Percentiles rank a stretch among this genome's conserved stretches.
These are phyloP conservation scores for Morone saxatilis DNA, from an alignment of 2,113 vertebrate species.

Conservation along the genomic window DNA sequence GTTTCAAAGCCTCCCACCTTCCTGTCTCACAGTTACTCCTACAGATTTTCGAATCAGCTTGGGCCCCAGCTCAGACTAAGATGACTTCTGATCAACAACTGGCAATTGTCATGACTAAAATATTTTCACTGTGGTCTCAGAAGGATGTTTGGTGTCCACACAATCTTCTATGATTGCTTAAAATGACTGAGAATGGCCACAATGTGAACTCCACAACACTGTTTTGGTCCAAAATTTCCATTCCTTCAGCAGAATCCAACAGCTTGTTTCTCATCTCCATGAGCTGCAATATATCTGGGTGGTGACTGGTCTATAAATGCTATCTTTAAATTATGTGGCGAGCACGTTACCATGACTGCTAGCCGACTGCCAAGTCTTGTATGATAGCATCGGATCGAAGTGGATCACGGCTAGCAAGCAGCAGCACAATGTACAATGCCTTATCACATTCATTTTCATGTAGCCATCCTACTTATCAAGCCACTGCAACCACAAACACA, in stretches of 20 bases:
- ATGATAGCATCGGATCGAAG: slow-evolving; percentile 54
- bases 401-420: slow-evolving; percentile 19
- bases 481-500: slow-evolving; percentile 61
- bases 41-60: slow-evolving; percentile 71
- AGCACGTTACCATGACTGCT: slow-evolving; percentile 56
- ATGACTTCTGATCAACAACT: slow-evolving; percentile 63
- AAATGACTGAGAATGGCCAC: slow-evolving; percentile 46
- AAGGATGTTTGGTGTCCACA: slow-evolving; percentile 54
- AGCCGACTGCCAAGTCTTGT: slow-evolving; percentile 47
- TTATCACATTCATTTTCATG: slow-evolving; percentile 67
- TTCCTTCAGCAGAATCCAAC: slow-evolving; percentile 44
- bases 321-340: slow-evolving; percentile 76
- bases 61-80: slow-evolving; percentile 19
- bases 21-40: slow-evolving; percentile 78
- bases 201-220: slow-evolving; percentile 26
- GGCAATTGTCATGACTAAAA: slow-evolving; percentile 31
- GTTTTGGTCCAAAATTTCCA: slow-evolving; percentile 32
- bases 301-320: slow-evolving; percentile 65
- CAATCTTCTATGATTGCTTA: slow-evolving; percentile 48
- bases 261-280: slow-evolving; percentile 31
- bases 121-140: slow-evolving; percentile 29
- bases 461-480: slow-evolving; percentile 71
- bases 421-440: slow-evolving; percentile 51
- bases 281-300: slow-evolving; percentile 52
- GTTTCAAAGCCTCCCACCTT: slow-evolving; percentile 82